phyloP scores from a whole-genome alignment of 1,140 invertebrate genomes.

The Lethocerus indicus region DNA sequence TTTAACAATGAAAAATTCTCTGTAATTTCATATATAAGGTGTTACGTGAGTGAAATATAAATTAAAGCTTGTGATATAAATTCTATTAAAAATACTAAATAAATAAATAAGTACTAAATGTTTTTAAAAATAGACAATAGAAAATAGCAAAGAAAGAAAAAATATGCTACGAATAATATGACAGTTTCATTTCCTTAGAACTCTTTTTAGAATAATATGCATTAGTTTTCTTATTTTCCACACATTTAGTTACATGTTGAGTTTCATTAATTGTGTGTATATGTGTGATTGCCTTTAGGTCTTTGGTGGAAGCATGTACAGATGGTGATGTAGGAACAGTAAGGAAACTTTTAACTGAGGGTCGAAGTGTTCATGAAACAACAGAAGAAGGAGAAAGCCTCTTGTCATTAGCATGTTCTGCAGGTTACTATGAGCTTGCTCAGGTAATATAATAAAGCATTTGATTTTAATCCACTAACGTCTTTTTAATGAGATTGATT shows the following conservation, averaged over 20 bases:
- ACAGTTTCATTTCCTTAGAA: too few species aligned
- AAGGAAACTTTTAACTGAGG: conserved; percentile 75
- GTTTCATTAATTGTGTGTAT: not conserved
- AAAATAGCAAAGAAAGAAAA: too few species aligned
- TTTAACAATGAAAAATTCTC: too few species aligned
- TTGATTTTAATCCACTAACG: not conserved
- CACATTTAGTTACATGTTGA: not conserved
- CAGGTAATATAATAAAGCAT: conserved; percentile 42
- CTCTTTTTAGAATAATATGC: too few species aligned
- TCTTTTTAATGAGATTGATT: too few species aligned
- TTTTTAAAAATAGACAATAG: too few species aligned
- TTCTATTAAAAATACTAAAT: too few species aligned
- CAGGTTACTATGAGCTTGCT: conserved; percentile 84
- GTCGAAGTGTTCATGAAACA: conserved; percentile 76
- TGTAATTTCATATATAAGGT: too few species aligned
- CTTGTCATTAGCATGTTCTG: conserved; percentile 79
- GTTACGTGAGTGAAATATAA: too few species aligned
- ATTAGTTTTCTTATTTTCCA: not conserved
- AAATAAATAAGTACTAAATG: too few species aligned
- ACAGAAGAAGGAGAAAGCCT: conserved; percentile 86
- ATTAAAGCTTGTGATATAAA: too few species aligned
- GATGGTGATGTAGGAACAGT: conserved; percentile 86
- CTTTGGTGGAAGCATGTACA: conserved; percentile 74
- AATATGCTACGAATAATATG: too few species aligned
- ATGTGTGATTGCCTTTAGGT: conserved; percentile 22